These are phyloP conservation scores for Pogonocichla stellata DNA, from an alignment of 2,113 vertebrate species.

Conservation along the genomic window DNA sequence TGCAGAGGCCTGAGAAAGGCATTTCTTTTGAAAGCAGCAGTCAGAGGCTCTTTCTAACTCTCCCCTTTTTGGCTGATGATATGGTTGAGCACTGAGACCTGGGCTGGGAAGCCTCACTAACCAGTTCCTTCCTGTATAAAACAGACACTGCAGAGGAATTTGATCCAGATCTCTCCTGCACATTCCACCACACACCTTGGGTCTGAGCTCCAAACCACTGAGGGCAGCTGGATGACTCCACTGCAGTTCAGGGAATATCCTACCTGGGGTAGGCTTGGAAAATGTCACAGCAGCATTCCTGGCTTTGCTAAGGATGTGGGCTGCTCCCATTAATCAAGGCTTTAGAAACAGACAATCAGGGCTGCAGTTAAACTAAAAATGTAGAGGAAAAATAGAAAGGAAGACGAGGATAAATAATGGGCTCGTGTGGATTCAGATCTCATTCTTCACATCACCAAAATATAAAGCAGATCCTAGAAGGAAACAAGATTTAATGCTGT, in stretches of 20 bases:
- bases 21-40: conserved; percentile 33
- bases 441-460: neutral
- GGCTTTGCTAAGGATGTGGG: neutral
- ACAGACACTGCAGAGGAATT: neutral
- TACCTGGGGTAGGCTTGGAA: neutral
- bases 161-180: neutral
- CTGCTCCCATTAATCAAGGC: neutral
- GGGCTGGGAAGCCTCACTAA: neutral
- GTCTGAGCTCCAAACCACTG: neutral
- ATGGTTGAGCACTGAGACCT: neutral
- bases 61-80: neutral
- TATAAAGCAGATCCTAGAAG: neutral
- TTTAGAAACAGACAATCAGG: neutral
- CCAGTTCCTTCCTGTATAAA: conserved; percentile 23
- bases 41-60: neutral
- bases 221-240: neutral
- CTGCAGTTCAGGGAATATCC: neutral
- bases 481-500: neutral
- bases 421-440: neutral
- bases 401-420: neutral
- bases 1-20: neutral
- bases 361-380: neutral
- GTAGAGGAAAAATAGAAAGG: neutral
- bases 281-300: neutral
- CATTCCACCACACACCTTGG: neutral